Evolutionary conservation across 30 jellyfish, hydroid and myxozoan species (phyloP).

Genomic region (Turritopsis dohrnii): DNA sequence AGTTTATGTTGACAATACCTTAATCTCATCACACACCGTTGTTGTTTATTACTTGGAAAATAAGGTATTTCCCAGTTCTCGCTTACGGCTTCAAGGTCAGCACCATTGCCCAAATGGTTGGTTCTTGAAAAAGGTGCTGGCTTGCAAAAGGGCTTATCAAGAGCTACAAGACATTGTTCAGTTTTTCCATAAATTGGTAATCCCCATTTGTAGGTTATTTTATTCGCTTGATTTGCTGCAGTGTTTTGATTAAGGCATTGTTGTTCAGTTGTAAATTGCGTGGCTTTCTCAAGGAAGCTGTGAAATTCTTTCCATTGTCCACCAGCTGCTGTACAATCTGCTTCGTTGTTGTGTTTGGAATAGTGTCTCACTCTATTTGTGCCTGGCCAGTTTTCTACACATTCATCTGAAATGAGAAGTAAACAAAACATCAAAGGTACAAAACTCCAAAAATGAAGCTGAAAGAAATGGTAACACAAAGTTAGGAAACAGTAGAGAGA

Average conservation of each 20-base stretch:
- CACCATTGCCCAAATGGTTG: conserved; percentile 91
- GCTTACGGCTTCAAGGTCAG: conserved; percentile 55
- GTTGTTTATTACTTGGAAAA: conserved; percentile 70
- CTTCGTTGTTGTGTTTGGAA: conserved; percentile 61
- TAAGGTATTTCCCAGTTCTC: conserved; percentile 77
- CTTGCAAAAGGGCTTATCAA: conserved; percentile 63
- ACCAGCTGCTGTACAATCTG: conserved; percentile 61
- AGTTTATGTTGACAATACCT: conserved; percentile 39
- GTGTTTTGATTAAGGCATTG: conserved; percentile 41
- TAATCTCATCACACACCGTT: conserved; percentile 60
- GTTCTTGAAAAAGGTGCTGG: conserved; percentile 79
- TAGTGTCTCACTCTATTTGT: conserved; percentile 29
- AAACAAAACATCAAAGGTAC: no score
- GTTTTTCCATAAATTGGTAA: conserved; percentile 39
- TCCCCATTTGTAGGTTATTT: conserved; percentile 68
- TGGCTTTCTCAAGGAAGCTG: conserved; percentile 72
- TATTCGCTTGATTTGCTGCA: conserved; percentile 34
- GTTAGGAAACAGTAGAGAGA: neutral
- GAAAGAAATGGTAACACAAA: neutral
- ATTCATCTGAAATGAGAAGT: conserved; percentile 54
- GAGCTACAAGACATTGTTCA: conserved; percentile 70
- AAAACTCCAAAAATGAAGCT: neutral
- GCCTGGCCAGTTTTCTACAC: conserved; percentile 47
- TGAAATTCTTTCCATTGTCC: conserved; percentile 74
- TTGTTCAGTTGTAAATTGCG: conserved; percentile 38